Evolutionary conservation across 1,140 invertebrate species (phyloP), one percentile per base, ranked within the genome.

Genomic region (Bombus breviceps): DNA sequence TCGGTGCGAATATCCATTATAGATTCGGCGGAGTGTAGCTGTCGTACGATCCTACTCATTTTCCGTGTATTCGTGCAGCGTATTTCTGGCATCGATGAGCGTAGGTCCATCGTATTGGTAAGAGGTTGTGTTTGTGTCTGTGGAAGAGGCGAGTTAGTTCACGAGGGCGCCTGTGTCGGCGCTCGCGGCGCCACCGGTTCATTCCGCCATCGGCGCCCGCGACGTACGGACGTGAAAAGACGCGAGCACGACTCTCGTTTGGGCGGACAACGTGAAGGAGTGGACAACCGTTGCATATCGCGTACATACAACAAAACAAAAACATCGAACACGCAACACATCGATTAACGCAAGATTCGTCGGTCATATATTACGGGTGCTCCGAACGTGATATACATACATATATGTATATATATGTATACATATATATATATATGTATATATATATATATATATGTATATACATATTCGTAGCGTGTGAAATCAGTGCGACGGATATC

Each of bases 1-100:
- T 92, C 91, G 91, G 91, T 93, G 92, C 90, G 92, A 91, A 91
- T 92, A 93, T 93, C 90, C 88, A 92, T 93, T 93, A 93, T 93
- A 93, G 89, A 92, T 92, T 91, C 90, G 88, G 86, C 88, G 88
- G 87, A 91, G 90, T 91, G 85, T 91, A 91, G 90, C 87, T 88
- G 90, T 90, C 89, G 90, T 86, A 82, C 86, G 84, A 86, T 83
- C 88, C 83, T 81, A 76, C 74, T 87, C 86, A 81, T 82, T 90
- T 85, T 87, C 89, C 75, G 83, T 87, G 89, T 87, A 84, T 73
- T 74, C 79, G 77, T 87, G 82, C 76, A 77, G 68, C 83, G 43
- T 83, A 73, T 86, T 41, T 66, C 62, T 80, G 66, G 87, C 83
- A 85, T 85, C 77, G 83, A 79, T 32, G 77, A 53, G 68, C 34